phyloP scores from a whole-genome alignment of 2,113 vertebrate genomes.

The Sula dactylatra region DNA sequence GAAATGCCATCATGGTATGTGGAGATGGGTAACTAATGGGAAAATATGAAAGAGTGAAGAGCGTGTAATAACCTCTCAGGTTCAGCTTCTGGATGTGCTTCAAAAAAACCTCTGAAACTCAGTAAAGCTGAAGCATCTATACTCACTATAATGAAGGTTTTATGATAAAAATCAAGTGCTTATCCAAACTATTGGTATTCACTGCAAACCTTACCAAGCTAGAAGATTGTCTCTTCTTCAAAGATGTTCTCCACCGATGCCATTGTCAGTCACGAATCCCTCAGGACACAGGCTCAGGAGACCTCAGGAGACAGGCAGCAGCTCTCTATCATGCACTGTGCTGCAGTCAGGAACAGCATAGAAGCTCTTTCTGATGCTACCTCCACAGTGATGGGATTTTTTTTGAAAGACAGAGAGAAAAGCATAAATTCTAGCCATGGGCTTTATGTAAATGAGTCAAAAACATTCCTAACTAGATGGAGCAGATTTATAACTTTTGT shows the following conservation, averaged over 20 bases:
- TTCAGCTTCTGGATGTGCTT: background rate
- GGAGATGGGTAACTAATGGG: background rate
- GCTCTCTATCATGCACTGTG: background rate
- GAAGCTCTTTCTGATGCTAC: background rate
- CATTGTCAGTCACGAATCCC: background rate
- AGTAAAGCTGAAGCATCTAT: background rate
- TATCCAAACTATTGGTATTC: background rate
- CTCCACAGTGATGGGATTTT: background rate
- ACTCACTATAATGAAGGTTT: background rate
- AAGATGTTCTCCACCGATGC: background rate
- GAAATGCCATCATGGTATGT: background rate
- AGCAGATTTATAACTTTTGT: background rate
- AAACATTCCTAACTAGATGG: background rate
- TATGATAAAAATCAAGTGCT: background rate
- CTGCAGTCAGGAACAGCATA: background rate
- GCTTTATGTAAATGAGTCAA: background rate
- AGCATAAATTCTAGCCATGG: background rate
- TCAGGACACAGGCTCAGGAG: background rate
- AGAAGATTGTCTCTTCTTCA: background rate
- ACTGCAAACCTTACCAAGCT: background rate
- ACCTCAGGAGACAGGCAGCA: background rate
- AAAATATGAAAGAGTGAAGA: background rate
- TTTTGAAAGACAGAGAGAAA: background rate
- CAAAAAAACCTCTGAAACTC: background rate
- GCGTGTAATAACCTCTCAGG: background rate